phyloP scores from a whole-genome alignment of 2,113 vertebrate genomes.

The Vidua macroura region DNA sequence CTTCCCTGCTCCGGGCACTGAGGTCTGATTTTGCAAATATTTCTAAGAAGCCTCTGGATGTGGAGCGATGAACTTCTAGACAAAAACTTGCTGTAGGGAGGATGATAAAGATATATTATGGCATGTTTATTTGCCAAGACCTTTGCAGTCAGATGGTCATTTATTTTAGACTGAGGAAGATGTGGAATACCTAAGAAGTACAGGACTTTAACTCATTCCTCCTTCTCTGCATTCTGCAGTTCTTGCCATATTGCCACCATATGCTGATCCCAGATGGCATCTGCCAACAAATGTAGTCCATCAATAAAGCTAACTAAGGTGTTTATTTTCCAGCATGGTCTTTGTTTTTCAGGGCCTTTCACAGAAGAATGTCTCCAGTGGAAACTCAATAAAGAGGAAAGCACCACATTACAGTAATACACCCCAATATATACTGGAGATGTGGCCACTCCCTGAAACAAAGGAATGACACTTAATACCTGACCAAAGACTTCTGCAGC shows the following conservation, averaged over 20 bases:
- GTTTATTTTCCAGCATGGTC: slow-evolving; percentile 56
- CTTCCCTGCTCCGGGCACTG: background rate
- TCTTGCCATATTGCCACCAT: slow-evolving; percentile 63
- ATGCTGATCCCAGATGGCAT: slow-evolving; percentile 56
- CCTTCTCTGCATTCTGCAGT: background rate
- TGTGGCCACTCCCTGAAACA: background rate
- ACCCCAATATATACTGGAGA: background rate
- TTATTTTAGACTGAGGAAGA: background rate
- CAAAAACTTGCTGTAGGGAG: slow-evolving; percentile 14
- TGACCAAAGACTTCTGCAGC: slow-evolving; percentile 9
- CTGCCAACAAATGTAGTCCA: slow-evolving; percentile 47
- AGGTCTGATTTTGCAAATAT: background rate
- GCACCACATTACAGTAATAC: background rate
- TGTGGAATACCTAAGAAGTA: background rate
- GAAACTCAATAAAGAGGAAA: slow-evolving; percentile 35
- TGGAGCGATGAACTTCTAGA: slow-evolving; percentile 12
- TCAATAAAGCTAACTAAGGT: slow-evolving; percentile 39
- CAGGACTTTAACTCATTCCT: slow-evolving; percentile 17
- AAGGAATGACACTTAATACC: background rate
- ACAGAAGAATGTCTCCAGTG: slow-evolving; percentile 4
- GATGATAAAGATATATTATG: slow-evolving; percentile 17
- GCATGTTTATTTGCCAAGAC: slow-evolving; percentile 23
- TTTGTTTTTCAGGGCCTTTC: background rate
- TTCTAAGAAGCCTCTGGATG: background rate
- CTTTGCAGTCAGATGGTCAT: slow-evolving; percentile 25